Conservation (phyloP, 2,797 vertebrate species). For the Leptoclinus maculatus region DNA sequence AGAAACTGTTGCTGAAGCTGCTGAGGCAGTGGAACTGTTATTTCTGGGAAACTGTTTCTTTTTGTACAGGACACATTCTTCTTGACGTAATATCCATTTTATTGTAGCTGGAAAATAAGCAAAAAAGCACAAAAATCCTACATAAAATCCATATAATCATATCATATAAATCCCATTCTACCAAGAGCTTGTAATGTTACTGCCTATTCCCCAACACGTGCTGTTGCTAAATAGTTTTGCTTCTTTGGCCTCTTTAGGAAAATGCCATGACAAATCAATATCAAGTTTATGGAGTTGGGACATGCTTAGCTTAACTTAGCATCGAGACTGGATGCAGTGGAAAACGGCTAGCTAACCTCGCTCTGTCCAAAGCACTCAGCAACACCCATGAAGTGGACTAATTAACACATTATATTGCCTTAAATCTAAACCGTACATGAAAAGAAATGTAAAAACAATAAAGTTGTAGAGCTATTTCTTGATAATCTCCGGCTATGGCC, state of each 20-base stretch:
- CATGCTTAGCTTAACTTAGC: neutral
- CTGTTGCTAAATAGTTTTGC: neutral
- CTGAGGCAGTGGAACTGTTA: neutral
- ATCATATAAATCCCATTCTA: too few species aligned
- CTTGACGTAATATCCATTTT: neutral
- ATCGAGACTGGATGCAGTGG: neutral
- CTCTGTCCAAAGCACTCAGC: neutral
- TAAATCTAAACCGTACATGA: neutral
- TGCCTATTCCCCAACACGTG: neutral
- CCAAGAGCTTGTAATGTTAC: neutral
- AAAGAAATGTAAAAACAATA: neutral
- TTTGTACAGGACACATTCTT: constrained; percentile 15
- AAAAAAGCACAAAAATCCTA: neutral
- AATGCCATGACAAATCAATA: neutral
- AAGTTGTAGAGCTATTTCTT: neutral
- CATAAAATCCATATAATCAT: too few species aligned
- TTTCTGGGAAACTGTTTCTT: constrained; percentile 3
- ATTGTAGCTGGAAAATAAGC: neutral
- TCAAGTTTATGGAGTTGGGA: neutral
- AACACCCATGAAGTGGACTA: neutral
- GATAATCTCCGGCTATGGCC: neutral
- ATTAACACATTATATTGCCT: neutral
- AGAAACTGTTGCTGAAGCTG: constrained; percentile 67
- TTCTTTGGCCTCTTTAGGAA: neutral
- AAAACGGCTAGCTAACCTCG: neutral